phyloP scores from a whole-genome alignment of 2,113 vertebrate species.

The Hippocampus abdominalis region DNA sequence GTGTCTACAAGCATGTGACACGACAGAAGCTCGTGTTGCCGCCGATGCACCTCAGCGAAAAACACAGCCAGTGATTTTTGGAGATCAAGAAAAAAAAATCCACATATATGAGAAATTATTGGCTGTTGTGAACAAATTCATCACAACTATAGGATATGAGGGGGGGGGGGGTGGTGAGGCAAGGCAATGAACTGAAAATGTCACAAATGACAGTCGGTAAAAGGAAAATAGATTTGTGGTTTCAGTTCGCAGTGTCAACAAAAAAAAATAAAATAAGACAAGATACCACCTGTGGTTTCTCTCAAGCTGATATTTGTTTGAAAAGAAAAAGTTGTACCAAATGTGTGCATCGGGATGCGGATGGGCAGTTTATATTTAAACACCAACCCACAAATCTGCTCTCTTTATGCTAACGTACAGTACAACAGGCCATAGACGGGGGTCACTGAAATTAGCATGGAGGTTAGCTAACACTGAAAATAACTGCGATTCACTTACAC shows the following conservation, averaged over 20 bases:
- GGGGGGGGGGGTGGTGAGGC: too few species aligned
- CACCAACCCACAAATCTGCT: too few species aligned
- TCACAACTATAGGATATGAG: slow-evolving; percentile 14
- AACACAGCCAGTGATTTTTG: slow-evolving; percentile 29
- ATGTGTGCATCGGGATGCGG: too few species aligned
- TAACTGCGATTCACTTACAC: not conserved
- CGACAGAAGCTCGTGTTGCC: slow-evolving; percentile 28
- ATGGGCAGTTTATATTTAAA: too few species aligned
- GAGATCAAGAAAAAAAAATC: not conserved
- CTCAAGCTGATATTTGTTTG: not conserved
- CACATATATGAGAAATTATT: slow-evolving; percentile 11
- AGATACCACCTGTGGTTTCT: not conserved
- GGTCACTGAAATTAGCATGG: not conserved
- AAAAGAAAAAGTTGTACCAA: too few species aligned
- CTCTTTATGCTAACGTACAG: not conserved
- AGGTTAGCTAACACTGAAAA: not conserved
- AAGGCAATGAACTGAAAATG: not conserved
- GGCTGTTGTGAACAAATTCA: slow-evolving; percentile 28
- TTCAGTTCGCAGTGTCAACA: too few species aligned
- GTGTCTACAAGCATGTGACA: slow-evolving; percentile 52
- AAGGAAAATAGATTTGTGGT: not conserved
- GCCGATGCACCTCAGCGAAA: slow-evolving; percentile 2
- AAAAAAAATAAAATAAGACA: too few species aligned
- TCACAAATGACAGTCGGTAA: not conserved
- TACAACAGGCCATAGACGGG: not conserved